phyloP scores from a whole-genome alignment of 2,113 vertebrate species.

The Apodemus speciosus region DNA sequence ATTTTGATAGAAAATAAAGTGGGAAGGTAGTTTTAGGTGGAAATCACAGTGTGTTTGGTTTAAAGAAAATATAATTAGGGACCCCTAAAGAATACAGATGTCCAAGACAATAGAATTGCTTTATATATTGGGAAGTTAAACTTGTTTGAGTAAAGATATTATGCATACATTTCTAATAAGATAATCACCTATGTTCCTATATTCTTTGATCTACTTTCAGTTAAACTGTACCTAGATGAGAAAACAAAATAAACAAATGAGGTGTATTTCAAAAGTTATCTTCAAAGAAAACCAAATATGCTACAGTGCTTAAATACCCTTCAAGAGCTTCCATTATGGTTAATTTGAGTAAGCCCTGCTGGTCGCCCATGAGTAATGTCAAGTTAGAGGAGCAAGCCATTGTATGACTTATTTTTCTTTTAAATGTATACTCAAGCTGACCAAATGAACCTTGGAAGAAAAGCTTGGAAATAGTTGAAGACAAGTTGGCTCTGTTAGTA shows the following conservation, averaged over 20 bases:
- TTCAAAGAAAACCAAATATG: background rate
- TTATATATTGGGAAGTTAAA: background rate
- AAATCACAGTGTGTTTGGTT: background rate
- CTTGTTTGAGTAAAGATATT: background rate
- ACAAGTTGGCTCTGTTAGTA: constrained; percentile 4
- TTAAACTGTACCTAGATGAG: background rate
- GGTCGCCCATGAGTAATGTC: background rate
- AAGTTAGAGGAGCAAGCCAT: background rate
- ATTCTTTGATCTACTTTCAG: background rate
- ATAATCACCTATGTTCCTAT: background rate
- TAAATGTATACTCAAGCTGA: background rate
- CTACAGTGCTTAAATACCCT: background rate
- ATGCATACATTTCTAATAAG: background rate
- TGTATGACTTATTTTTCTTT: background rate
- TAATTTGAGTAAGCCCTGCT: background rate
- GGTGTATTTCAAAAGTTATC: background rate
- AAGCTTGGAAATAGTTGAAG: background rate
- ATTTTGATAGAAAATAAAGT: constrained; percentile 1
- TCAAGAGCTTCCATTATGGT: background rate
- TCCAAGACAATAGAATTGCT: background rate
- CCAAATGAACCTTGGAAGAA: background rate
- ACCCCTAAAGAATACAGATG: background rate
- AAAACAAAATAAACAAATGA: background rate
- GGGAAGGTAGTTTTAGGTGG: background rate
- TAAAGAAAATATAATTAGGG: background rate